A percentile compares a stretch with the other conserved stretches of the same genome.
These are phyloP conservation scores for Drosophila sordidula DNA, from an alignment of 2,888 invertebrate species.

Conservation along the genomic window DNA sequence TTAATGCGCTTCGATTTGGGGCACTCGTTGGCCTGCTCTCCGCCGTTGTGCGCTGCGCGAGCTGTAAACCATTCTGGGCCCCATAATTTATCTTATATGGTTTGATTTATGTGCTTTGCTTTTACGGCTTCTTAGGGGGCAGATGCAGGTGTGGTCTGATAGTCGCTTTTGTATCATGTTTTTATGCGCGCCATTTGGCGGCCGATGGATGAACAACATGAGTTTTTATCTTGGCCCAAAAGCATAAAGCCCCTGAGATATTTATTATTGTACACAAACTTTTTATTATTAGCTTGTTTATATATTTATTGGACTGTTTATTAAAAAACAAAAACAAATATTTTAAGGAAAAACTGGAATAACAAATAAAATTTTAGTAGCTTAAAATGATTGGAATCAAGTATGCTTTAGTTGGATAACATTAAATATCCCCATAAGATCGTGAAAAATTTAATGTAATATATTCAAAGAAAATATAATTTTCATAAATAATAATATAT, in stretches of 20 bases:
- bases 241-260: constrained; percentile 14
- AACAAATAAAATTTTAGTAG: neutral
- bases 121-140: constrained; percentile 21
- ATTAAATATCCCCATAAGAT: too few species aligned
- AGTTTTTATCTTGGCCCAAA: constrained; percentile 14
- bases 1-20: constrained; percentile 59
- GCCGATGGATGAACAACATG: constrained; percentile 28
- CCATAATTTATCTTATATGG: constrained; percentile 43
- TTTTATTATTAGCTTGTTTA: constrained; percentile 7
- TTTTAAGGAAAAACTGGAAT: neutral
- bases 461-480: neutral
- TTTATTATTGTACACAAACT: constrained; percentile 28
- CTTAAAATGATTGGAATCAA: neutral
- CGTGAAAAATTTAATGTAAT: too few species aligned
- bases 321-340: neutral
- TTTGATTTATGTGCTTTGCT: constrained; percentile 40
- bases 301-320: neutral
- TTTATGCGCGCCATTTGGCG: constrained; percentile 37
- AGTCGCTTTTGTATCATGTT: constrained; percentile 23
- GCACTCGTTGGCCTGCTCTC: constrained; percentile 22
- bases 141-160: constrained; percentile 20
- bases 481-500: neutral
- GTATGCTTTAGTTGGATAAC: neutral
- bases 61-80: constrained; percentile 18
- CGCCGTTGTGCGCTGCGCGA: neutral